Evolutionary conservation across 2,113 vertebrate genomes (phyloP).

Genomic region (Scomber colias): DNA sequence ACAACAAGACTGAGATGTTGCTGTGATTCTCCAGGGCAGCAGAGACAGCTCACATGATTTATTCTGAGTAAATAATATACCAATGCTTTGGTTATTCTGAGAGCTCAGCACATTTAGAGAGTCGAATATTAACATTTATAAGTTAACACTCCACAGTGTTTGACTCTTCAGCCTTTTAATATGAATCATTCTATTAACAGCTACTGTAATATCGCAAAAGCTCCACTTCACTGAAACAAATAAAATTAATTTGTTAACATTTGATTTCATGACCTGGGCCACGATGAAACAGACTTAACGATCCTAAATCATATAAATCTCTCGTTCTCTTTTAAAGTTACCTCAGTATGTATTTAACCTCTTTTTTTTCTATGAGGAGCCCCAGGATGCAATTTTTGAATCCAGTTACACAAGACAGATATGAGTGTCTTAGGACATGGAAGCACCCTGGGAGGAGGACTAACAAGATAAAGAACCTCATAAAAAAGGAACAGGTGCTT

Average conservation of each 20-base stretch:
- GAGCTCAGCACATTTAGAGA: conserved; percentile 38
- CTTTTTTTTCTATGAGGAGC: conserved; percentile 23
- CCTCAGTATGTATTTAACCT: conserved; percentile 42
- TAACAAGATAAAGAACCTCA: conserved; percentile 47
- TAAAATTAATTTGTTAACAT: conserved; percentile 37
- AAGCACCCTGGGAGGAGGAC: conserved; percentile 19
- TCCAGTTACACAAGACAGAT: conserved; percentile 33
- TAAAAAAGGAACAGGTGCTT: conserved; percentile 19
- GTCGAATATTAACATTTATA: conserved; percentile 51
- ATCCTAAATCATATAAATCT: conserved; percentile 14
- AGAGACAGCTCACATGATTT: conserved; percentile 27
- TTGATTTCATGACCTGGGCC: conserved; percentile 28
- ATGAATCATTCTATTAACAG: conserved; percentile 30
- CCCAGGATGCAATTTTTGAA: conserved; percentile 40
- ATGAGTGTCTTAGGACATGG: conserved; percentile 42
- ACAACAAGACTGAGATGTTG: conserved; percentile 15
- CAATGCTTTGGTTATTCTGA: conserved; percentile 30
- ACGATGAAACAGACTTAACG: conserved; percentile 8
- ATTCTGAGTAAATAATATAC: conserved; percentile 51
- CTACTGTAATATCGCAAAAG: conserved; percentile 17
- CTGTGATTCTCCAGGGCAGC: conserved; percentile 15
- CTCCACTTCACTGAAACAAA: conserved; percentile 39
- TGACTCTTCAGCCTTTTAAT: conserved; percentile 21
- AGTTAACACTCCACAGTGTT: conserved; percentile 14
- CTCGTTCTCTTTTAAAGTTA: background rate